Conservation (phyloP, 1,140 invertebrate genomes). For the Psix sp. region DNA sequence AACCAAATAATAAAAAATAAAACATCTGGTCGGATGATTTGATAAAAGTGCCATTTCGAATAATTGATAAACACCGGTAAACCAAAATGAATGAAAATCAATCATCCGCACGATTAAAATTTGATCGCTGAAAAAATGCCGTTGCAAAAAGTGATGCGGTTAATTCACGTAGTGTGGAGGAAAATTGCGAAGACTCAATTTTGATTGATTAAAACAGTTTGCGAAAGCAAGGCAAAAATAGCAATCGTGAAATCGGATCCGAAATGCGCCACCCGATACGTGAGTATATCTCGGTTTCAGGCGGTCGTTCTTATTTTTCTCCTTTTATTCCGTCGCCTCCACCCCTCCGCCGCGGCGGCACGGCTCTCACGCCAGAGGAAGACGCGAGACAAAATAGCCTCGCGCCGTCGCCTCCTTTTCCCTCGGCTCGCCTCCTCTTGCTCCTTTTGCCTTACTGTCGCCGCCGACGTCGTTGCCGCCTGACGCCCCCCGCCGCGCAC, state of each 20-base stretch:
- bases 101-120: too few relatives aligned
- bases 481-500: conserved; percentile 1
- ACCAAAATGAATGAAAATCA: too few relatives aligned
- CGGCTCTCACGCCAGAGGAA: conserved; percentile 55
- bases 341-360: conserved; percentile 42
- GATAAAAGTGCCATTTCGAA: too few relatives aligned
- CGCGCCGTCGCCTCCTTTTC: conserved; percentile 59
- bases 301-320: conserved; percentile 50
- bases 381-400: conserved; percentile 67
- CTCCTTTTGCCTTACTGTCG: conserved; percentile 56
- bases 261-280: conserved; percentile 45
- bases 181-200: conserved; percentile 9
- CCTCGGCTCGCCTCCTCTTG: conserved; percentile 43
- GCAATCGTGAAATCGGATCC: conserved; percentile 24
- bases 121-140: neutral
- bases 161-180: neutral
- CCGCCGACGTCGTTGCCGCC: conserved; percentile 50
- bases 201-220: conserved; percentile 13
- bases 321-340: conserved; percentile 43
- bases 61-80: too few relatives aligned
- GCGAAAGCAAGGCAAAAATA: conserved; percentile 6
- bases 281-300: conserved; percentile 38
- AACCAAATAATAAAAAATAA: too few relatives aligned
- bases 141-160: neutral
- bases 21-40: too few relatives aligned